phyloP scores from a whole-genome alignment of 2,888 invertebrate species.

The Limenitis arthemis region DNA sequence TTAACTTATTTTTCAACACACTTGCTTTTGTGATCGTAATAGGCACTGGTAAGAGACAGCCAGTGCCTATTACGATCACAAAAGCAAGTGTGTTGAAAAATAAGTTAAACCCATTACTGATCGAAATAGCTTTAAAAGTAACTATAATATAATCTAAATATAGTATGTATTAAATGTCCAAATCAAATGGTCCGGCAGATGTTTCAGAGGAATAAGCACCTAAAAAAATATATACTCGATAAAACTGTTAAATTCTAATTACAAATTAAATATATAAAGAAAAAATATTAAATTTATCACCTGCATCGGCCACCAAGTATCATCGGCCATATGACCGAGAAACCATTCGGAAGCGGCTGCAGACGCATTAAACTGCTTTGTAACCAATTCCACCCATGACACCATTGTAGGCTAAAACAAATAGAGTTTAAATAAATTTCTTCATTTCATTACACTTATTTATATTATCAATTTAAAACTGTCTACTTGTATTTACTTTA shows the following conservation, averaged over 20 bases:
- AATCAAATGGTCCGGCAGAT: too few relatives aligned
- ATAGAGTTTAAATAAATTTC: neutral
- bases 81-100: neutral
- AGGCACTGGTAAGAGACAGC: too few relatives aligned
- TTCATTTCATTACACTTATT: too few relatives aligned
- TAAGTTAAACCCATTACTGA: neutral
- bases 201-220: constrained; percentile 76
- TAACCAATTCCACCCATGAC: constrained; percentile 95
- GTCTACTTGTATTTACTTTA: too few relatives aligned
- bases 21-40: too few relatives aligned
- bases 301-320: constrained; percentile 97
- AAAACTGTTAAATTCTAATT: neutral
- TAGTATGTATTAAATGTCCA: too few relatives aligned
- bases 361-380: constrained; percentile 94
- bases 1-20: too few relatives aligned
- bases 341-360: constrained; percentile 94
- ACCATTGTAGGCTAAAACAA: constrained; percentile 89
- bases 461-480: too few relatives aligned
- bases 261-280: neutral
- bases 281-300: constrained; percentile 35
- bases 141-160: neutral
- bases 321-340: constrained; percentile 91
- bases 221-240: constrained; percentile 43
- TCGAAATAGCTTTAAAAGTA: neutral
- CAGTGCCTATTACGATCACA: too few relatives aligned